phyloP scores from a whole-genome alignment of 2,797 vertebrate species.

The Apogon hyalosoma region DNA sequence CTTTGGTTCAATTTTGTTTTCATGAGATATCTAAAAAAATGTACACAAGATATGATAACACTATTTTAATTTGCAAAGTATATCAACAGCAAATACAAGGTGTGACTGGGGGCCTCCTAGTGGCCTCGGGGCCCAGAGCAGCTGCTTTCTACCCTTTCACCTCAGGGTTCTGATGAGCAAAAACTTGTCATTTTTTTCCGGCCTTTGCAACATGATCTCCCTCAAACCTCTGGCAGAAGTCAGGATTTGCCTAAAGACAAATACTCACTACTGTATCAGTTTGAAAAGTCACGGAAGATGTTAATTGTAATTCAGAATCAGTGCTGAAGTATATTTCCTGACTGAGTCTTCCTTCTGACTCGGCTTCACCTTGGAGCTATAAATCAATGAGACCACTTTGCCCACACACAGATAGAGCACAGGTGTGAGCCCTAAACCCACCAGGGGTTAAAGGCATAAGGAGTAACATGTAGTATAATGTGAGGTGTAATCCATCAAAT shows the following conservation, averaged over 20 bases:
- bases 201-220: slow-evolving; percentile 29
- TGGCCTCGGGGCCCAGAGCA: slow-evolving; percentile 6
- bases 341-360: slow-evolving; percentile 10
- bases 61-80: neutral
- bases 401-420: slow-evolving; percentile 37
- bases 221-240: slow-evolving; percentile 25
- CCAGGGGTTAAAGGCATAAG: neutral
- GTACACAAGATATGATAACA: too few relatives aligned
- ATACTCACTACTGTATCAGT: slow-evolving; percentile 3
- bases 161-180: slow-evolving; percentile 11
- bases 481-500: neutral
- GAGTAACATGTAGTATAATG: neutral
- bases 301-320: slow-evolving; percentile 16
- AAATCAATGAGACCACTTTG: slow-evolving; percentile 45
- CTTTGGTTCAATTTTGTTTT: too few relatives aligned
- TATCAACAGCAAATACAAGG: too few relatives aligned
- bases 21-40: too few relatives aligned
- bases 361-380: slow-evolving; percentile 58
- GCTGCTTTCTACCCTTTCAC: slow-evolving; percentile 6
- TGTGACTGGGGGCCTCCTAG: neutral
- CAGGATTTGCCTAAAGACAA: slow-evolving; percentile 39
- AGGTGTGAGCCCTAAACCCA: slow-evolving; percentile 50
- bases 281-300: slow-evolving; percentile 12
- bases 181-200: slow-evolving; percentile 19
- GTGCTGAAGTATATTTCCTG: slow-evolving; percentile 4